These are phyloP conservation scores for Glossosoma conforme DNA, from an alignment of 1,140 invertebrate genomes.

Conservation along the genomic window DNA sequence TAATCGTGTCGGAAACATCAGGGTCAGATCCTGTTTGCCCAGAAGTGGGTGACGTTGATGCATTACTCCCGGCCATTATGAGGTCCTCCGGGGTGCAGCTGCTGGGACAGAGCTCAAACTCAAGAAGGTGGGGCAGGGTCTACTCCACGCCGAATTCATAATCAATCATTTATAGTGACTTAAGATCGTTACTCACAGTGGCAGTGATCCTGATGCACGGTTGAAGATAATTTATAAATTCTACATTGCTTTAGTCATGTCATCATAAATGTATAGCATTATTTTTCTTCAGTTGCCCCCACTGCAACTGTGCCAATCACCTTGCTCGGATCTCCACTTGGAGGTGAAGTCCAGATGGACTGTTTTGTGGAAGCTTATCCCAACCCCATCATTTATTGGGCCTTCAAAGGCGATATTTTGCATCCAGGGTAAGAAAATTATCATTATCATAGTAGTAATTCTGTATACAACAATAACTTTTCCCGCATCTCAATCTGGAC, in stretches of 20 bases:
- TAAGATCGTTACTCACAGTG: not conserved
- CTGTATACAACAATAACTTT: too few relatives aligned
- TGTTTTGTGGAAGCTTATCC: too few relatives aligned
- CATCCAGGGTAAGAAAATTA: too few relatives aligned
- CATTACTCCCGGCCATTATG: too few relatives aligned
- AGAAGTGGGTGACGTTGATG: not conserved
- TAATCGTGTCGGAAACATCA: not conserved
- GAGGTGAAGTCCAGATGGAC: constrained; percentile 45
- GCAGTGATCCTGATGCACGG: not conserved
- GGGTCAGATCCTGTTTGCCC: not conserved
- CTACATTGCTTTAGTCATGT: not conserved
- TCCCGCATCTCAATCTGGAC: too few relatives aligned
- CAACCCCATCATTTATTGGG: too few relatives aligned
- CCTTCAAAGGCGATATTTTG: too few relatives aligned
- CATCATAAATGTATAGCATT: not conserved
- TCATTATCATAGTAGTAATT: too few relatives aligned
- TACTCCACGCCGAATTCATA: too few relatives aligned
- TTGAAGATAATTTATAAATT: not conserved
- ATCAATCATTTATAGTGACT: not conserved
- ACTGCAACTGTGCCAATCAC: constrained; percentile 47
- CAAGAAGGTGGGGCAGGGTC: too few relatives aligned
- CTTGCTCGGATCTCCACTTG: constrained; percentile 48
- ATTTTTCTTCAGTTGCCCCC: constrained; percentile 44
- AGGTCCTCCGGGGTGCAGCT: too few relatives aligned
- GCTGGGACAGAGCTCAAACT: too few relatives aligned